Evolutionary conservation across 2,888 invertebrate species (phyloP).

Genomic region (Erannis defoliaria): DNA sequence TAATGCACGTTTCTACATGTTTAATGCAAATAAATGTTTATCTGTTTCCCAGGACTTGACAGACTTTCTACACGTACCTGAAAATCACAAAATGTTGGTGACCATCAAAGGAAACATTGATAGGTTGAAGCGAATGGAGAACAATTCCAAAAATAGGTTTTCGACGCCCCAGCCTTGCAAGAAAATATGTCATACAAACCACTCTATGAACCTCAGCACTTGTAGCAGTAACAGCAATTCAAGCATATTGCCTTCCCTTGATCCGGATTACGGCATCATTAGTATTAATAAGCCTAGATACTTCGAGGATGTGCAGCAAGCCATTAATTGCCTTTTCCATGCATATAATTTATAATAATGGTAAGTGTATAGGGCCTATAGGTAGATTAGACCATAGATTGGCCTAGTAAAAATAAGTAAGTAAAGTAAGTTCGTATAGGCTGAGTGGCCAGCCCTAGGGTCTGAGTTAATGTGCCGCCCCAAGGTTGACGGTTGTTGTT

Average conservation of each 20-base stretch:
- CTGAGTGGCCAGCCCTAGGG: no score
- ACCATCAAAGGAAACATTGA: slow-evolving; percentile 71
- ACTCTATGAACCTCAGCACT: slow-evolving; percentile 54
- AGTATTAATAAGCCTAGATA: slow-evolving; percentile 72
- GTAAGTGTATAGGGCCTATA: no score
- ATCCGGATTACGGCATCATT: slow-evolving; percentile 77
- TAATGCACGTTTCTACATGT: no score
- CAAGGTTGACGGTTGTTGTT: no score
- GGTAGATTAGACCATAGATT: no score
- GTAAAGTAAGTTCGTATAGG: no score
- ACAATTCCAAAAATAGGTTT: slow-evolving; percentile 62
- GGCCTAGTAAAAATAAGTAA: no score
- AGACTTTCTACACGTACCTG: slow-evolving; percentile 66
- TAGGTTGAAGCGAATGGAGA: slow-evolving; percentile 70
- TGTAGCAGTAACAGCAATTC: slow-evolving; percentile 21
- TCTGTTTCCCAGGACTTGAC: slow-evolving; percentile 69
- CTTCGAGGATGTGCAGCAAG: slow-evolving; percentile 77
- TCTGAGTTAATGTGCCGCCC: no score
- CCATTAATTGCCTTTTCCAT: slow-evolving; percentile 73
- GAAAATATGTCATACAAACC: slow-evolving; percentile 59
- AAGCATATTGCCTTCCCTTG: slow-evolving; percentile 64
- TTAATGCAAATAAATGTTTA: no score
- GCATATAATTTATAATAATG: slow-evolving; percentile 70
- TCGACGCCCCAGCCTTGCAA: slow-evolving; percentile 61
- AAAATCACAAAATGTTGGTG: slow-evolving; percentile 72